Base-by-base conservation (phyloP, 2,888 invertebrate species). In the Apantesis nais region DNA sequence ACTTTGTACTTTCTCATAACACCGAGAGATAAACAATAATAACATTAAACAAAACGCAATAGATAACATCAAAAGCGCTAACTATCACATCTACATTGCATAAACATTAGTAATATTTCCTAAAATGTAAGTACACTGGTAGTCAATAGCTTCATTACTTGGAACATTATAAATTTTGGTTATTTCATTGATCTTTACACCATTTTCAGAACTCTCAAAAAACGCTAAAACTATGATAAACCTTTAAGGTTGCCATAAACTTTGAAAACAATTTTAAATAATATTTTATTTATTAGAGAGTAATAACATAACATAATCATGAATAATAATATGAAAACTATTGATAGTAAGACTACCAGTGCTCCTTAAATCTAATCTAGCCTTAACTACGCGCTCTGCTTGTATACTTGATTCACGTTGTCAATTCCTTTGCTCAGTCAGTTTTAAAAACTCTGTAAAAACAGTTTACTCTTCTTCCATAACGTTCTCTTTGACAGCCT, bases 341-440 rank as follows among this genome's bases (percentile, higher is more conserved):
- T 67, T 60, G 39, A 22, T 29, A 19, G 22, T 22, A 44, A 0
- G 48, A 71, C 77, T 76, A 78, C 78, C 78, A 80, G 78, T 73
- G 76, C 48, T 68, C 62, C 34, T 60, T 72, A 74, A 22, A 71
- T 29, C 69, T 79, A 81, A 5, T 44, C 69, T 76, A 79, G 61
- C 60, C 68, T 75, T 75, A 63, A 66, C 62, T 78, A 76, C 70
- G 37, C 55, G 41, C 55, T 44, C 78, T 78, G 73, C 37, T 74
- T 72, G 78, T 79, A 78, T 80, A 81, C 71, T 39, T 72, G 65
- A 75, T 74, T 76, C 44, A 73, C 75, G 58, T 73, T 63, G 71
- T 77, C 78, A 81, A 81, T 81, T 81, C 81, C 78, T 70, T 79
- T 70, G 62, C 55, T 76, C 79, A 77, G 74, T 81, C 78, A 72